Conservation (phyloP, 1,140 invertebrate genomes). For the Megalonaias nervosa region DNA sequence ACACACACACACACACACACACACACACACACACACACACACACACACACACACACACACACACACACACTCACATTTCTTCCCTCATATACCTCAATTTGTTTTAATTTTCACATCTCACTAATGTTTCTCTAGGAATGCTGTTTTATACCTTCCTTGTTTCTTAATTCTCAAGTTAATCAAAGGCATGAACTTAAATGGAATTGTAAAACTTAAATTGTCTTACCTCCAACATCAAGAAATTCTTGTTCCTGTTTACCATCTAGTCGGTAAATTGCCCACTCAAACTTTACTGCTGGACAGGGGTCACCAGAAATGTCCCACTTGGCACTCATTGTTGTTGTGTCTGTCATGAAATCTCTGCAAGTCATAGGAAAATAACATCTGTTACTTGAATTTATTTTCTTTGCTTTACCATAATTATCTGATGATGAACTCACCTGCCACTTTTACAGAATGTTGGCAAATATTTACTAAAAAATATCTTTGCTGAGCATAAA, state of each 20-base stretch:
- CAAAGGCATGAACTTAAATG: background rate
- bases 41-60: too few relatives aligned
- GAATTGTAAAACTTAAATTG: background rate
- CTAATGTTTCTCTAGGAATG: background rate
- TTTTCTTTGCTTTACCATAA: too few relatives aligned
- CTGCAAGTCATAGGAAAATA: slow-evolving; percentile 16
- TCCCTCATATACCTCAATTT: too few relatives aligned
- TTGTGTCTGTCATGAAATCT: slow-evolving; percentile 37
- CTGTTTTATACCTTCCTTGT: background rate
- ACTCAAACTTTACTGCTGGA: slow-evolving; percentile 41
- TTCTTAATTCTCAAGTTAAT: background rate
- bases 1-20: too few relatives aligned
- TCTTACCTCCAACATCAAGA: slow-evolving; percentile 36
- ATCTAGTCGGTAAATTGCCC: slow-evolving; percentile 45
- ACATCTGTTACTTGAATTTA: background rate
- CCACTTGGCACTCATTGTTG: slow-evolving; percentile 40
- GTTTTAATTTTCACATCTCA: background rate
- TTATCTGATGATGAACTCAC: too few relatives aligned
- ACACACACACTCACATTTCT: too few relatives aligned
- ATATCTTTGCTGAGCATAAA: background rate
- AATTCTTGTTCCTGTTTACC: slow-evolving; percentile 31
- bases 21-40: too few relatives aligned
- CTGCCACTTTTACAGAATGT: too few relatives aligned
- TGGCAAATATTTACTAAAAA: too few relatives aligned
- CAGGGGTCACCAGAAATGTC: slow-evolving; percentile 51